Evolutionary conservation across 2,113 vertebrate species (phyloP), one percentile per base, ranked within the genome.

Genomic region (Tragelaphus buxtoni): DNA sequence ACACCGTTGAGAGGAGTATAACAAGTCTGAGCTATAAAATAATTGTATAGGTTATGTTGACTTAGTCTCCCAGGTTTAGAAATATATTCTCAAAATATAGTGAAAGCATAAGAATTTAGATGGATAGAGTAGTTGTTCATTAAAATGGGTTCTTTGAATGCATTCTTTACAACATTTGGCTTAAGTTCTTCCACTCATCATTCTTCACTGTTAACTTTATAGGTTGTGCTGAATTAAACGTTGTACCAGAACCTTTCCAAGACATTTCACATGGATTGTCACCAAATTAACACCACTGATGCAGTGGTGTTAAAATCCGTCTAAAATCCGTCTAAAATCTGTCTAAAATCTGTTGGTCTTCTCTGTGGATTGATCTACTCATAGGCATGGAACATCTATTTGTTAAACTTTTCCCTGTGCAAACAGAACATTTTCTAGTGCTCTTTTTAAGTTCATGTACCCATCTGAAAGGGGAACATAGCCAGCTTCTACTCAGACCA

Each of bases 61-160:
- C 56, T 61, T 79, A 81, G 18, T 89, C 63, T 82, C 12, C 39
- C 28, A 84, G 58, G 51, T 51, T 92, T 94, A 93, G 61, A 84
- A 94, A 94, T 83, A 47, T 24, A 51, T 39, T 96, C 96, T 45
- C 28, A 88, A 94, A 93, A 51, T 60, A 87, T 9, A 92, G 26
- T 77, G 76, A 94, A 93, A 80, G 39, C 8, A 61, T 85, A 90
- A 74, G 42, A 92, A 45, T 93, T 89, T 82, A 82, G 26, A 69
- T 77, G 79, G 93, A 16, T 58, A 65, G 0, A 84, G 35, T 60
- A 63, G 82, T 82, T 95, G 18, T 74, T 94, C 58, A 61, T 91
- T 47, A 81, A 93, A 95, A 79, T 49, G 14, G 14, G 72, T 83
- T 81, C 9, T 91, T 93, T 55, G 53, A 96, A 85, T 74, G 8